These are phyloP conservation scores for Schizothorax lantsangensis DNA, from an alignment of 2,797 vertebrate genomes.

Conservation along the genomic window DNA sequence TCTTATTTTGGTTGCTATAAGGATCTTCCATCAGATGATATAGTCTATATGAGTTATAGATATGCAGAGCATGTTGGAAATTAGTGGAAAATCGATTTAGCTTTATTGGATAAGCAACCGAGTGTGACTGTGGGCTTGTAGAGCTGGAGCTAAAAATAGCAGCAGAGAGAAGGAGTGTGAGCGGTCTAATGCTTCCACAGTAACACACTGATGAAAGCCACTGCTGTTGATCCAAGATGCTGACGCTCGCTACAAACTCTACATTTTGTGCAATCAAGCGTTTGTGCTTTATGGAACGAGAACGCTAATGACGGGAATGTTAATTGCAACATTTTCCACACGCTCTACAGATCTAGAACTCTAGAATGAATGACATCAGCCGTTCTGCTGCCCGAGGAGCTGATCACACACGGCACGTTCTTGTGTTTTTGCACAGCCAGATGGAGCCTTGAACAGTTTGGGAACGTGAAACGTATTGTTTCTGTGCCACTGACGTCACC, in stretches of 20 bases:
- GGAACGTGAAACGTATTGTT: background rate
- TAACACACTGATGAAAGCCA: conserved; percentile 13
- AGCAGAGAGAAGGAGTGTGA: conserved; percentile 38
- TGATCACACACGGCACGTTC: background rate
- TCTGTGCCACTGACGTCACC: background rate
- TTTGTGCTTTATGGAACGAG: background rate
- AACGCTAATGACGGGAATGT: conserved; percentile 1
- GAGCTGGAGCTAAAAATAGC: conserved; percentile 59
- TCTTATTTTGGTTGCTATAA: background rate
- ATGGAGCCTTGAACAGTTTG: background rate
- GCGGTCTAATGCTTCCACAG: conserved; percentile 26
- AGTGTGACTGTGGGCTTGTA: conserved; percentile 47
- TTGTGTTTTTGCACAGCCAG: background rate
- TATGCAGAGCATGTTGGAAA: conserved; percentile 20
- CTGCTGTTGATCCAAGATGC: conserved; percentile 4
- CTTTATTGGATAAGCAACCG: conserved; percentile 44
- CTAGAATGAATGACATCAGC: conserved; percentile 27
- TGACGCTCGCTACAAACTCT: background rate
- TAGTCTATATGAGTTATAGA: conserved; percentile 20
- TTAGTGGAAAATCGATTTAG: conserved; percentile 31
- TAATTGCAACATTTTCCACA: background rate
- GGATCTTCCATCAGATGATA: conserved; percentile 10
- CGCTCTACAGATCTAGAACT: background rate
- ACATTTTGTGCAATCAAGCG: background rate
- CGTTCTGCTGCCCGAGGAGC: background rate